Conservation (phyloP, 2,113 vertebrate genomes). For the Chionomys nivalis region DNA sequence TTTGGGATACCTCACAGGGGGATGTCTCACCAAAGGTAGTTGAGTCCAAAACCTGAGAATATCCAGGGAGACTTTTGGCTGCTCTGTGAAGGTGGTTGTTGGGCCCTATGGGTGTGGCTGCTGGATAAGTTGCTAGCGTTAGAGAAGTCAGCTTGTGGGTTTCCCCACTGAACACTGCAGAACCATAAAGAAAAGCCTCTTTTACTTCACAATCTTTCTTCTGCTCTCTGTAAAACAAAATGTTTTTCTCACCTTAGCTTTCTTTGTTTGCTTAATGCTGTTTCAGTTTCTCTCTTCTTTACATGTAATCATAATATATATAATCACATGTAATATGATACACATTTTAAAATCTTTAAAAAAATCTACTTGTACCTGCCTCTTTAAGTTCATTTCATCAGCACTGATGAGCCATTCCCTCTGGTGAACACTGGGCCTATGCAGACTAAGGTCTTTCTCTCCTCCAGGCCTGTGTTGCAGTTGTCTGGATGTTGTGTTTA, state of each 20-base stretch:
- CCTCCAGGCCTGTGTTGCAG: neutral
- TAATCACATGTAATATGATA: neutral
- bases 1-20: neutral
- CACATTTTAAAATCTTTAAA: neutral
- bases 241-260: neutral
- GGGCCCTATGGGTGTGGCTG: neutral
- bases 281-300: neutral
- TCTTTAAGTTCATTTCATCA: neutral
- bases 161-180: neutral
- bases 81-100: neutral
- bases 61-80: neutral
- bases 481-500: neutral
- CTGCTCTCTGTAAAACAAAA: neutral
- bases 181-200: neutral
- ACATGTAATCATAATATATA: neutral
- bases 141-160: neutral
- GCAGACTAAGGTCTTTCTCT: neutral
- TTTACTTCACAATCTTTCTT: neutral
- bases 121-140: neutral
- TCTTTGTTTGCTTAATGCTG: neutral
- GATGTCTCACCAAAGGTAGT: neutral
- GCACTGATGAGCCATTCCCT: accelerated
- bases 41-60: neutral
- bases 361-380: neutral
- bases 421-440: neutral